These are phyloP conservation scores for Drosophila azteca DNA, from an alignment of 1,140 invertebrate genomes.

Conservation along the genomic window DNA sequence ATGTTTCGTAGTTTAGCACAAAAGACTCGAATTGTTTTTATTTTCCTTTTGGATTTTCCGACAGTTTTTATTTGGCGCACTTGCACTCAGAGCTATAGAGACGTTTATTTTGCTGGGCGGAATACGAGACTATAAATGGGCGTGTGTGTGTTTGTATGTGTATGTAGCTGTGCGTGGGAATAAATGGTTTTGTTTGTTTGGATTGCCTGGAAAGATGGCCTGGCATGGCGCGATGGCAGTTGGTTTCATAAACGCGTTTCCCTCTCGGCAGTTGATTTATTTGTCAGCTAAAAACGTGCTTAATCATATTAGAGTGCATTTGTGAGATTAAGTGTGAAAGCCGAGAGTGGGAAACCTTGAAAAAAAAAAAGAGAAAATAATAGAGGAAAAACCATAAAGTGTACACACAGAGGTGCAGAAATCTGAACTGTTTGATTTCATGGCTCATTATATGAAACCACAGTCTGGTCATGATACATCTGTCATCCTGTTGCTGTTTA, in stretches of 20 bases:
- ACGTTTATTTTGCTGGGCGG: constrained; percentile 45
- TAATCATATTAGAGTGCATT: constrained; percentile 82
- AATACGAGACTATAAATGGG: no score
- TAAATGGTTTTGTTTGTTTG: constrained; percentile 43
- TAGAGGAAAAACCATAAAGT: neutral
- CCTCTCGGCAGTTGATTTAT: constrained; percentile 73
- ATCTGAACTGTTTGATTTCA: constrained; percentile 32
- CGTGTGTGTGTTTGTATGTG: constrained; percentile 11
- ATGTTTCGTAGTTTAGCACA: constrained; percentile 9
- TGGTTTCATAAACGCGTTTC: constrained; percentile 60
- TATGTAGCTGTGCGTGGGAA: constrained; percentile 20
- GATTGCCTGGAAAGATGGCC: constrained; percentile 29
- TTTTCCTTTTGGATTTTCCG: constrained; percentile 28
- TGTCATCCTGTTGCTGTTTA: no score
- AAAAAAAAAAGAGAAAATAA: constrained; percentile 10
- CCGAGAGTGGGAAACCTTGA: constrained; percentile 16
- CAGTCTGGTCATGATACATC: no score
- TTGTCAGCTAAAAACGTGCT: constrained; percentile 79
- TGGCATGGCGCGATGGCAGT: constrained; percentile 23
- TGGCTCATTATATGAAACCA: constrained; percentile 23
- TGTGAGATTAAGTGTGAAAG: constrained; percentile 73
- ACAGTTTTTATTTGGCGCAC: constrained; percentile 55
- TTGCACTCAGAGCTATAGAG: constrained; percentile 44
- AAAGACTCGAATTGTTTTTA: constrained; percentile 17
- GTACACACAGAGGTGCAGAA: neutral